Evolutionary conservation across 1,140 invertebrate species (phyloP).

Genomic region (Sycophila sp.): DNA sequence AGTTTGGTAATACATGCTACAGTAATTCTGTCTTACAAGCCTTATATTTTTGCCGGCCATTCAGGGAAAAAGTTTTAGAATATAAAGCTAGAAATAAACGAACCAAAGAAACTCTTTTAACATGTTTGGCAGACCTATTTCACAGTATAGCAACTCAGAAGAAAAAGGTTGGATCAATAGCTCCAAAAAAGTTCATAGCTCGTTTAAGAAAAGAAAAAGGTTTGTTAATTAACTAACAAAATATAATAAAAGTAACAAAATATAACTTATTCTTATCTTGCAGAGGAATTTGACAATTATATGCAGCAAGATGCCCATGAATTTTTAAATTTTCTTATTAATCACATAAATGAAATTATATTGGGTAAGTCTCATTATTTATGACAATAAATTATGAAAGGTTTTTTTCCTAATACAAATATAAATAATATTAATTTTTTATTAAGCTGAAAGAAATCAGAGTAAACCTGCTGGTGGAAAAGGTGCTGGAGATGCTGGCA

Average conservation of each 20-base stretch:
- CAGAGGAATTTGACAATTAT: conserved; percentile 99
- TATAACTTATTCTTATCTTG: conserved; percentile 61
- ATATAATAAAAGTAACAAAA: conserved; percentile 4
- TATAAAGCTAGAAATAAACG: conserved; percentile 98
- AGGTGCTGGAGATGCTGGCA: conserved; percentile 58
- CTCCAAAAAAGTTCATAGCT: conserved; percentile 99
- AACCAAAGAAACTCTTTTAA: conserved; percentile 97
- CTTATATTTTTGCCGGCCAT: conserved; percentile 98
- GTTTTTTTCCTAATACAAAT: conserved; percentile 3
- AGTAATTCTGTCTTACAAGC: conserved; percentile 99
- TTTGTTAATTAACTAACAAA: conserved; percentile 53
- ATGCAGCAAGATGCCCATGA: conserved; percentile 99
- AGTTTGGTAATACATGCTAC: conserved; percentile 99
- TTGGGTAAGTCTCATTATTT: conserved; percentile 73
- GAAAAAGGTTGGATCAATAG: conserved; percentile 99
- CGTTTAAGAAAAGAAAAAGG: conserved; percentile 98
- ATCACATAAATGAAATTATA: conserved; percentile 95
- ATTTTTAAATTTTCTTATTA: conserved; percentile 98
- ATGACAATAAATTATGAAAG: background rate
- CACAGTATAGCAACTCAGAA: conserved; percentile 99
- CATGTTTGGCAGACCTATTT: conserved; percentile 98
- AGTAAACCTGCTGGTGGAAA: conserved; percentile 68
- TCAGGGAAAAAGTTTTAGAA: conserved; percentile 97
- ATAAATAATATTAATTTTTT: conserved; percentile 3
- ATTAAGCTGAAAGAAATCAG: conserved; percentile 82